These are phyloP conservation scores for Microtus montanus DNA, from an alignment of 2,113 vertebrate species.

Conservation along the genomic window DNA sequence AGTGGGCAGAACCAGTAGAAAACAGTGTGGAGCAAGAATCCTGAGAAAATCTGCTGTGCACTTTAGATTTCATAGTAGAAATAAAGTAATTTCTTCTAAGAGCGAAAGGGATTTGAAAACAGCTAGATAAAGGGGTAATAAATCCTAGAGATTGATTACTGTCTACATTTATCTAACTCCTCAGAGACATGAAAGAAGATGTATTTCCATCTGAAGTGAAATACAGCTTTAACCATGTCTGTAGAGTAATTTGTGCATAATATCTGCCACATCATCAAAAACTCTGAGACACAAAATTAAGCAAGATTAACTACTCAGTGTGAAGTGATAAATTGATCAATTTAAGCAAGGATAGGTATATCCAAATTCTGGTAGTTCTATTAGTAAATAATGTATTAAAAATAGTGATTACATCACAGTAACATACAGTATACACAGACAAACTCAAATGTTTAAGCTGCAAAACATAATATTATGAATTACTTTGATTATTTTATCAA, in stretches of 20 bases:
- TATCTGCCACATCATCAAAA: neutral
- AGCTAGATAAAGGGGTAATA: neutral
- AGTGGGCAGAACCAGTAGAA: neutral
- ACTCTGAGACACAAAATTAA: neutral
- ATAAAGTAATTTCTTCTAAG: neutral
- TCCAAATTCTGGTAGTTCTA: neutral
- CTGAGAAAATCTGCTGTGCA: neutral
- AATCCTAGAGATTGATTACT: neutral
- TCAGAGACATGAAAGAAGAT: neutral
- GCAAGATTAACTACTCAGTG: neutral
- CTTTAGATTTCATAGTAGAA: neutral
- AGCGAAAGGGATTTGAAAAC: neutral
- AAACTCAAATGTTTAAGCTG: neutral
- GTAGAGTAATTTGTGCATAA: neutral
- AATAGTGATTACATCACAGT: neutral
- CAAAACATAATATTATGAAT: neutral
- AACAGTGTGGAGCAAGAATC: neutral
- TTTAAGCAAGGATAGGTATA: neutral
- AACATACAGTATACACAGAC: neutral
- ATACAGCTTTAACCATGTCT: neutral
- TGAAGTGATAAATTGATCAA: neutral
- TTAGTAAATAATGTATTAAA: neutral
- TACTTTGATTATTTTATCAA: neutral
- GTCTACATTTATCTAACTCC: neutral
- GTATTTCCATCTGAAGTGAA: neutral